Conservation (phyloP, 2,888 invertebrate species). For the Homarus gammarus region DNA sequence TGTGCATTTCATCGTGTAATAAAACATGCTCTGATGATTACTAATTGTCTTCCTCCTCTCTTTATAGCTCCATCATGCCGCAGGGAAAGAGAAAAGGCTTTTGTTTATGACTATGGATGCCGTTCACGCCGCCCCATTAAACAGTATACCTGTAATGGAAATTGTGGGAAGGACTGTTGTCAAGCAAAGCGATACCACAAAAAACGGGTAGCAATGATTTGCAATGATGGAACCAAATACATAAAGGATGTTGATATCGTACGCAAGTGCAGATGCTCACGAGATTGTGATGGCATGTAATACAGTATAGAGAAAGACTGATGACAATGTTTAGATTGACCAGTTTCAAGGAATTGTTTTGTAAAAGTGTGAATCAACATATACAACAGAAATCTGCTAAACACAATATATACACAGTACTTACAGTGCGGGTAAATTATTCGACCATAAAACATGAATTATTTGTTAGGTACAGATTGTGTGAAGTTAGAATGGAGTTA, state of each 20-base stretch:
- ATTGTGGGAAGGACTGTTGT: constrained; percentile 89
- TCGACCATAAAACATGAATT: constrained; percentile 21
- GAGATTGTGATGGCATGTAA: constrained; percentile 64
- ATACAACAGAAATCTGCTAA: neutral
- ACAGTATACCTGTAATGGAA: constrained; percentile 90
- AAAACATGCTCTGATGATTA: neutral
- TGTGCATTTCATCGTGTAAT: no score
- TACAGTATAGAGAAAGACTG: neutral
- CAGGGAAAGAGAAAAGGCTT: constrained; percentile 93
- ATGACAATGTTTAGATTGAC: constrained; percentile 4
- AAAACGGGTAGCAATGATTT: constrained; percentile 95
- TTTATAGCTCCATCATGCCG: constrained; percentile 88
- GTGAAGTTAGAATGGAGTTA: constrained; percentile 33
- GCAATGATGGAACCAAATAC: constrained; percentile 94
- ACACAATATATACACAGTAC: constrained; percentile 40
- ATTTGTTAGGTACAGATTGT: constrained; percentile 14
- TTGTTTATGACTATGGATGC: constrained; percentile 93
- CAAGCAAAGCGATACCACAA: constrained; percentile 91
- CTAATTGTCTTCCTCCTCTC: neutral
- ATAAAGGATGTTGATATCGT: constrained; percentile 97
- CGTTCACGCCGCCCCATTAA: constrained; percentile 93
- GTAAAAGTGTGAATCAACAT: constrained; percentile 3
- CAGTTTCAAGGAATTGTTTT: constrained; percentile 25
- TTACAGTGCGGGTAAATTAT: constrained; percentile 58
- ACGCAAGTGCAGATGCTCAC: constrained; percentile 89